phyloP scores from a whole-genome alignment of 2,797 vertebrate genomes.

The Typhlichthys eigenmanni region DNA sequence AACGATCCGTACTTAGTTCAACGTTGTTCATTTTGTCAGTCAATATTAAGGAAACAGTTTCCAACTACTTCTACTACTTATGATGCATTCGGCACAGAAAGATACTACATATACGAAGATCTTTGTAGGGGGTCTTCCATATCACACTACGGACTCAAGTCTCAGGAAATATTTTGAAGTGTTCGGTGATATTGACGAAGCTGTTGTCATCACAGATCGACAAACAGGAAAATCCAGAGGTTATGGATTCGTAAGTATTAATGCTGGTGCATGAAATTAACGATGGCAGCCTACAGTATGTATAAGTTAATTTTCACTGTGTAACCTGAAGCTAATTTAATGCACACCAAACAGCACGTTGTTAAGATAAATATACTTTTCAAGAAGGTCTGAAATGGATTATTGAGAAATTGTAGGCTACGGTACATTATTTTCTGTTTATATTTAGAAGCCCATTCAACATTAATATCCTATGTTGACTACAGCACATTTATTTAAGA shows the following conservation, averaged over 20 bases:
- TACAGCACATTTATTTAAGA: no score
- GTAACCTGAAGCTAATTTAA: not conserved
- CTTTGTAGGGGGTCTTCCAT: constrained; percentile 95
- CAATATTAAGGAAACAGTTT: constrained; percentile 7
- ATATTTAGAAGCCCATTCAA: no score
- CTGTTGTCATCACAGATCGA: constrained; percentile 94
- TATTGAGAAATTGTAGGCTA: no score
- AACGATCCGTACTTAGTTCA: not conserved
- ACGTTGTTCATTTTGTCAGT: not conserved
- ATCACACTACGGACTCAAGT: constrained; percentile 95
- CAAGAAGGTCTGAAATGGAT: no score
- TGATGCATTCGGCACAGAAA: constrained; percentile 97
- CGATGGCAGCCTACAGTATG: not conserved
- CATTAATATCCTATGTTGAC: no score
- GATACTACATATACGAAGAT: constrained; percentile 98
- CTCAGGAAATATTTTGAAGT: constrained; percentile 97
- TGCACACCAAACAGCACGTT: constrained; percentile 15
- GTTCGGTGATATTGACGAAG: constrained; percentile 96
- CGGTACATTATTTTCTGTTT: no score
- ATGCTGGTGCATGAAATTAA: not conserved
- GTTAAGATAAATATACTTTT: not conserved
- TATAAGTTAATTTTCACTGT: not conserved
- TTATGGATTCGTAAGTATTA: constrained; percentile 93
- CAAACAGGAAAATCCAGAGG: constrained; percentile 96
- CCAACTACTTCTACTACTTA: constrained; percentile 31